A percentile compares a stretch with the other conserved stretches of the same genome.
These are phyloP conservation scores for Drosophila nr. medialis DNA, from an alignment of 2,888 invertebrate species.

Conservation along the genomic window DNA sequence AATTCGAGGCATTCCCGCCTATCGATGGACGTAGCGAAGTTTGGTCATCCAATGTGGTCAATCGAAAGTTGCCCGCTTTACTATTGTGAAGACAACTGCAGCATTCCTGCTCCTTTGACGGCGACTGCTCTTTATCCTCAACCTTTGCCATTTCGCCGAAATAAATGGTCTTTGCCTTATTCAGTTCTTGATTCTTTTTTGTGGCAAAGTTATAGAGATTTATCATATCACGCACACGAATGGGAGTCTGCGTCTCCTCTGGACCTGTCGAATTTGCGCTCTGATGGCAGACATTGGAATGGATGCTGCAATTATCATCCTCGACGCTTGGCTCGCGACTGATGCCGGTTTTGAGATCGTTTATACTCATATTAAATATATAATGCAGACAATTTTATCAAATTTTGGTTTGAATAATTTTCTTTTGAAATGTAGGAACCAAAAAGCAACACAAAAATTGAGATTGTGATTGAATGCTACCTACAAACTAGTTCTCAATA, in stretches of 20 bases:
- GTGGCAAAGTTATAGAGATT: conserved; percentile 78
- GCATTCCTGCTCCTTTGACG: conserved; percentile 31
- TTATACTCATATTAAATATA: conserved; percentile 40
- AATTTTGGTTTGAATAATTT: conserved; percentile 37
- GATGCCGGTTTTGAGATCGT: conserved; percentile 29
- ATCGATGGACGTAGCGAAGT: conserved; percentile 36
- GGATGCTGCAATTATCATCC: conserved; percentile 57
- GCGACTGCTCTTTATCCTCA: conserved; percentile 8
- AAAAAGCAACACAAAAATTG: conserved; percentile 43
- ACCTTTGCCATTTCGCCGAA: conserved; percentile 56
- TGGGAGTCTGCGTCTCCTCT: conserved; percentile 45
- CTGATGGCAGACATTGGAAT: conserved; percentile 41
- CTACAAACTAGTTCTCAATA: conserved; percentile 2
- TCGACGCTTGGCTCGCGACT: conserved; percentile 25
- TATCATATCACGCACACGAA: conserved; percentile 82
- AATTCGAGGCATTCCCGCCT: conserved; percentile 4
- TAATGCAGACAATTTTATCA: conserved; percentile 19
- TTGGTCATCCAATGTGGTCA: conserved; percentile 38
- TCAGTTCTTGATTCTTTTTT: conserved; percentile 68
- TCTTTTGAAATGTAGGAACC: conserved; percentile 44
- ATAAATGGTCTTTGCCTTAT: conserved; percentile 71
- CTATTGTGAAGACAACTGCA: conserved; percentile 20
- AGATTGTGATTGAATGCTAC: conserved; percentile 27
- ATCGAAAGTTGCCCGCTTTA: conserved; percentile 35
- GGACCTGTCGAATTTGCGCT: conserved; percentile 5